Percentiles rank a stretch among this genome's conserved stretches.
Conservation (phyloP, 2,113 vertebrate species). For the Phalacrocorax pelagicus region DNA sequence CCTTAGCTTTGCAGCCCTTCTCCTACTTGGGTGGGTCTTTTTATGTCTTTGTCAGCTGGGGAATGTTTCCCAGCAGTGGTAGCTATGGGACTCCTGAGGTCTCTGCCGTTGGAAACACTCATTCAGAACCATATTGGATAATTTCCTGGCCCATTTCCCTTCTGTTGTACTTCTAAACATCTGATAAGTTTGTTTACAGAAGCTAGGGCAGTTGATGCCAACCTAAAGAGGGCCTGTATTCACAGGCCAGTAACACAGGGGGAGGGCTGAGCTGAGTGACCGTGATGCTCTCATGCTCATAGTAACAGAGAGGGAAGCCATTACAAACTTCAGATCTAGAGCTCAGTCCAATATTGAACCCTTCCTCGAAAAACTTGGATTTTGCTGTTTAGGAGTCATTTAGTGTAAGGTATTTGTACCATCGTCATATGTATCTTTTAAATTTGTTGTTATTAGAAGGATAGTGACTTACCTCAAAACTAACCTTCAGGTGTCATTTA, state of each 20-base stretch:
- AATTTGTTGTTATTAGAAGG: background rate
- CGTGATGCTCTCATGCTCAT: rapidly evolving
- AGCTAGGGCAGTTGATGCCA: background rate
- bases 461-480: background rate
- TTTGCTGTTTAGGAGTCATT: background rate
- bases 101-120: background rate
- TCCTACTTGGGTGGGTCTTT: constrained; percentile 41
- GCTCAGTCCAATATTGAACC: background rate
- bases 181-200: constrained; percentile 28
- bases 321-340: background rate
- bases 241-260: background rate
- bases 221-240: background rate
- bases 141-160: constrained; percentile 29
- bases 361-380: background rate
- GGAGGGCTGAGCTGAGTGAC: background rate
- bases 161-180: constrained; percentile 21
- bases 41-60: constrained; percentile 1
- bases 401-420: background rate
- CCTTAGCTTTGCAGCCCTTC: background rate
- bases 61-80: background rate
- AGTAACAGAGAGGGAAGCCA: background rate
- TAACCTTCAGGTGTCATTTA: background rate
- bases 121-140: constrained; percentile 3
- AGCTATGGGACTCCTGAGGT: background rate
- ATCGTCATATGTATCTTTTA: background rate